Evolutionary conservation across 35 echinoderm and acorn worm genomes (phyloP).

Genomic region (Ophioderma brevispina): DNA sequence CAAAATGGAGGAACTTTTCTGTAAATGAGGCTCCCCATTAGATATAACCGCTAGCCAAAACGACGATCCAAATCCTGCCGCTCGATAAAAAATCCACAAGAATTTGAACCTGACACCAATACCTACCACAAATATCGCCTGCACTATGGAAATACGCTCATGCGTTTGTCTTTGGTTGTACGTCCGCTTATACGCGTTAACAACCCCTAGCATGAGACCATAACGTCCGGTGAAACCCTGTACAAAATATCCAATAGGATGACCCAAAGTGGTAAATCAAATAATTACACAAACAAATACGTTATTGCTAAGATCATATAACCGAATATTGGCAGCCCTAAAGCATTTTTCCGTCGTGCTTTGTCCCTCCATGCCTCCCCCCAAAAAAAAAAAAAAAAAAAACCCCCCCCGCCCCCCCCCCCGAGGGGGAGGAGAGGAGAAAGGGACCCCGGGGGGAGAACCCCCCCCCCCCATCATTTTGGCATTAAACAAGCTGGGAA

Average conservation of each 20-base stretch:
- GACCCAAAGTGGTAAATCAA: conserved; percentile 26
- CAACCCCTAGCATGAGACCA: conserved; percentile 12
- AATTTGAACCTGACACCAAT: conserved; percentile 25
- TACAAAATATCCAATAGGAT: conserved; percentile 13
- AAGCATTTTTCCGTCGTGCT: conserved; percentile 20
- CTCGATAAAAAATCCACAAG: conserved; percentile 25
- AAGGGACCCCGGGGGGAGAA: too few species aligned
- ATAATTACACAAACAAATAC: conserved; percentile 9
- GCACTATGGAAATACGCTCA: conserved; percentile 39
- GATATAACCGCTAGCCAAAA: not conserved
- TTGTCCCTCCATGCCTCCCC: conserved; percentile 54
- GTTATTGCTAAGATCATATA: not conserved
- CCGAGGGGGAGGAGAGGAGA: too few species aligned
- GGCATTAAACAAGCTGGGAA: not conserved
- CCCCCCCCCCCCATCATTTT: not conserved
- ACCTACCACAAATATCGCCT: conserved; percentile 38
- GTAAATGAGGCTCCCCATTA: not conserved
- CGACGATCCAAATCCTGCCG: not conserved
- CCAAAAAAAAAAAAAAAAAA: too few species aligned
- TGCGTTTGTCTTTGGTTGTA: conserved; percentile 52
- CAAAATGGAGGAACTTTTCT: not conserved
- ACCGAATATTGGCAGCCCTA: conserved; percentile 6
- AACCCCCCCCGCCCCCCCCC: too few species aligned
- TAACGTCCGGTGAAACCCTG: conserved; percentile 21
- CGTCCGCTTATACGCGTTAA: conserved; percentile 49